Conservation (phyloP, 2,797 vertebrate species). For the Enoplosus armatus region DNA sequence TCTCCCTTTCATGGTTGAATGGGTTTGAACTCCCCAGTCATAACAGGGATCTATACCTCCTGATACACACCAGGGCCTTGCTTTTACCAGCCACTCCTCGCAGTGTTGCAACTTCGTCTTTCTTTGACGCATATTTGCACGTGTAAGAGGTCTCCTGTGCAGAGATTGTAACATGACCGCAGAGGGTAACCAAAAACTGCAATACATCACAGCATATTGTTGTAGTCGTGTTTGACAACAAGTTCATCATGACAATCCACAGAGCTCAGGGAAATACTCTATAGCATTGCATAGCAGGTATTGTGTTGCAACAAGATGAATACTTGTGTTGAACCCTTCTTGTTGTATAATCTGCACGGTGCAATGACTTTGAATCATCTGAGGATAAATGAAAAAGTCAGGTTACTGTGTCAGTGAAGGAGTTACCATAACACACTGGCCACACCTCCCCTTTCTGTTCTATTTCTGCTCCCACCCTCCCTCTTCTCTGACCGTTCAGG, state of each 20-base stretch:
- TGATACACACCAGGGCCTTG: constrained; percentile 51
- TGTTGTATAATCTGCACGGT: constrained; percentile 6
- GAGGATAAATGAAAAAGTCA: constrained; percentile 47
- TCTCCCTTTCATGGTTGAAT: constrained; percentile 62
- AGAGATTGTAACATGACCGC: constrained; percentile 24
- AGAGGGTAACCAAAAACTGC: constrained; percentile 19
- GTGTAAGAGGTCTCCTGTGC: constrained; percentile 26
- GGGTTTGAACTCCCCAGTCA: constrained; percentile 68
- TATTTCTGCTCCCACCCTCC: constrained; percentile 22
- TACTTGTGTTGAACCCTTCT: not conserved
- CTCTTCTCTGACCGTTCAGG: constrained; percentile 66
- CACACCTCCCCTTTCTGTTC: constrained; percentile 14
- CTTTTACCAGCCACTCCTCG: constrained; percentile 27
- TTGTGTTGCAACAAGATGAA: constrained; percentile 6
- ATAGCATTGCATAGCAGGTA: not conserved
- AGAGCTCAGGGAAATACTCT: constrained; percentile 1
- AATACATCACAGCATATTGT: constrained; percentile 9
- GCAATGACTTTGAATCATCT: constrained; percentile 14
- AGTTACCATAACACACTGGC: constrained; percentile 57
- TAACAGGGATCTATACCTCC: constrained; percentile 69
- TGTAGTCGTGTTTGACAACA: constrained; percentile 17
- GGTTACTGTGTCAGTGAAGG: constrained; percentile 64
- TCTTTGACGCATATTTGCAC: constrained; percentile 40
- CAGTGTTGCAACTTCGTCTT: constrained; percentile 39
- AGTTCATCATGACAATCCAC: constrained; percentile 3